Percentiles rank a stretch among this genome's conserved stretches.
phyloP scores from a whole-genome alignment of 1,140 invertebrate genomes.

The Venustaconcha ellipsiformis region DNA sequence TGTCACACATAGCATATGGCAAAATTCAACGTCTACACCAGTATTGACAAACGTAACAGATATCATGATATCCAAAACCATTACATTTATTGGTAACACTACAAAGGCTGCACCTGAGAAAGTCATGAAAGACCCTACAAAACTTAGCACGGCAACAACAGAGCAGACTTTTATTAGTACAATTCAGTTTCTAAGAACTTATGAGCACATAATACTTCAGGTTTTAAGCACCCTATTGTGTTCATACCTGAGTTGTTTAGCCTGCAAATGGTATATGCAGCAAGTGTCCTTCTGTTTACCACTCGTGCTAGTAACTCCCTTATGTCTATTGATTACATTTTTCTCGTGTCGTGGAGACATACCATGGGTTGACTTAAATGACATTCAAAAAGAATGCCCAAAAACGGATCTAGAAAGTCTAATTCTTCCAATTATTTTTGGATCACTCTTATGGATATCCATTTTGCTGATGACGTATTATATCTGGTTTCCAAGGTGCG shows the following conservation, averaged over 20 bases:
- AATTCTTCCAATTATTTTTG: slow-evolving; percentile 12
- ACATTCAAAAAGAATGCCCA: background rate
- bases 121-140: no score
- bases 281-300: slow-evolving; percentile 38
- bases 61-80: no score
- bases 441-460: slow-evolving; percentile 84
- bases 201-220: background rate
- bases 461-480: slow-evolving; percentile 70
- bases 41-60: no score
- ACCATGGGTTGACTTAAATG: background rate
- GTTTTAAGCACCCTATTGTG: slow-evolving; percentile 19
- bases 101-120: no score
- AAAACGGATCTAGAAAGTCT: background rate
- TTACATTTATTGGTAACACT: background rate
- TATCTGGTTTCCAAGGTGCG: slow-evolving; percentile 39
- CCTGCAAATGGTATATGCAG: slow-evolving; percentile 50
- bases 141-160: no score
- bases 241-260: slow-evolving; percentile 30
- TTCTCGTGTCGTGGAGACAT: slow-evolving; percentile 11
- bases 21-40: no score
- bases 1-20: no score
- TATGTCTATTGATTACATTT: background rate
- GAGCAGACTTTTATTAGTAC: background rate
- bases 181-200: background rate
- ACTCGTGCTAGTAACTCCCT: slow-evolving; percentile 31